A percentile compares a stretch with the other conserved stretches of the same genome.
Evolutionary conservation across 2,797 vertebrate species (phyloP).

Genomic region (Dallia pectoralis): DNA sequence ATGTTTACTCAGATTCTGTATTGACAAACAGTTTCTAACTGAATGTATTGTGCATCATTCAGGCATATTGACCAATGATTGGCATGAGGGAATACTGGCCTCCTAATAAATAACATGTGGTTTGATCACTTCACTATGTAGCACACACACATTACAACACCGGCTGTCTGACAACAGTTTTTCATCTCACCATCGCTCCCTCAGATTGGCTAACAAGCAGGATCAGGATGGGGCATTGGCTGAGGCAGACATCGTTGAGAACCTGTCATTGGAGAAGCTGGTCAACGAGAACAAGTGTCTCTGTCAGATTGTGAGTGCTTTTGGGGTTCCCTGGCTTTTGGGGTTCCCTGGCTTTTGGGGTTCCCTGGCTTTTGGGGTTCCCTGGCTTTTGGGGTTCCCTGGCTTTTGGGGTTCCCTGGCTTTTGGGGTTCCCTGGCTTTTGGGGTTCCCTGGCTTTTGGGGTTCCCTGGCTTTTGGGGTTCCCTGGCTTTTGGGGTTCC

Average conservation of each 20-base stretch:
- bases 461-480: slow-evolving; percentile 21
- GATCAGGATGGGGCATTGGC: slow-evolving; percentile 89
- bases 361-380: slow-evolving; percentile 20
- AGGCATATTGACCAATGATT: neutral
- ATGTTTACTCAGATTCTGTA: too few species aligned
- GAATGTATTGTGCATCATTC: too few species aligned
- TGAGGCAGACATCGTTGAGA: slow-evolving; percentile 92
- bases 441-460: slow-evolving; percentile 14
- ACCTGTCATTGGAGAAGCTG: slow-evolving; percentile 88
- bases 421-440: slow-evolving; percentile 10
- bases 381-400: slow-evolving; percentile 16
- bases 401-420: slow-evolving; percentile 19
- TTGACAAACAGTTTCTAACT: too few species aligned
- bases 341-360: slow-evolving; percentile 17
- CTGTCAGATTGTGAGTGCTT: slow-evolving; percentile 90
- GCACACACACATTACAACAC: neutral
- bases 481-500: slow-evolving; percentile 17
- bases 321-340: slow-evolving; percentile 13
- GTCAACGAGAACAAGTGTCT: slow-evolving; percentile 94
- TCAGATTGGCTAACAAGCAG: slow-evolving; percentile 93
- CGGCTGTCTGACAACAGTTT: slow-evolving; percentile 10
- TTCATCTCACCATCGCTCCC: neutral
- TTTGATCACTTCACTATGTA: slow-evolving; percentile 12
- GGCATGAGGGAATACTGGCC: neutral
- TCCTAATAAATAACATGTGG: slow-evolving; percentile 15